Base-by-base conservation (phyloP, 2,113 vertebrate genomes). In the Marmota flaviventris region DNA sequence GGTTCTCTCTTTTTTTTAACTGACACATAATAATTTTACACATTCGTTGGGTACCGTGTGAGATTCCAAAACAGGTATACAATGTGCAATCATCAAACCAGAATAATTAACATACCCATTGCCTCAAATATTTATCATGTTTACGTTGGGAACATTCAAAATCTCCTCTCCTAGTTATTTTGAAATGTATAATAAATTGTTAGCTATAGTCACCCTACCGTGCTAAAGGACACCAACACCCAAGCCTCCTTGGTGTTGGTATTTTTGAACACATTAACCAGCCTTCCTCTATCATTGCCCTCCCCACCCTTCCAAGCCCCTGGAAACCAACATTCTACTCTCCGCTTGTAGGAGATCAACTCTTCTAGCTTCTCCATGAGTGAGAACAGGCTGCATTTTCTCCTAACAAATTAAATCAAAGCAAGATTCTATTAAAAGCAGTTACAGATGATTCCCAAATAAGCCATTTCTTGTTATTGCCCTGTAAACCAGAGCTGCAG, bases 331-430 rank as follows among this genome's bases (percentile, higher is more conserved):
- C n/a, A 70, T 45, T 29, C 29, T 77, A 42, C 25, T 37, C 61
- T 78, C 61, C 53, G 32, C 32, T 91, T 48, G 45, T 56, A 4
- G 13, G 27, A 85, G 87, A 77, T 39, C 58, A 85, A 70, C 61
- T 69, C 32, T 24, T 53, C 73, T 10, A 37, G 24, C 37, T 91
- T 85, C 72, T 81, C 85, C 17, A 14, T n/a, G 4, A 39, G 16
- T 12, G 27, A 56, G n/a, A 84, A 84, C 13, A 37, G 24, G 11
- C 37, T 95, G 32, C 84, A 48, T 53, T 85, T 85, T 91, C 77
- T 95, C 82, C n/a, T 81, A 90, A 53, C 82, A 72, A 95, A 45
- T 9, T 45, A 45, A 84, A 56, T 85, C 86, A 90, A 96, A 94
- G 42, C 37, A 85, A 94, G n/a, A 92, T 84, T 58, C 67, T 58